phyloP scores from a whole-genome alignment of 2,797 vertebrate genomes.

The Sternarchorhynchus goeldii region DNA sequence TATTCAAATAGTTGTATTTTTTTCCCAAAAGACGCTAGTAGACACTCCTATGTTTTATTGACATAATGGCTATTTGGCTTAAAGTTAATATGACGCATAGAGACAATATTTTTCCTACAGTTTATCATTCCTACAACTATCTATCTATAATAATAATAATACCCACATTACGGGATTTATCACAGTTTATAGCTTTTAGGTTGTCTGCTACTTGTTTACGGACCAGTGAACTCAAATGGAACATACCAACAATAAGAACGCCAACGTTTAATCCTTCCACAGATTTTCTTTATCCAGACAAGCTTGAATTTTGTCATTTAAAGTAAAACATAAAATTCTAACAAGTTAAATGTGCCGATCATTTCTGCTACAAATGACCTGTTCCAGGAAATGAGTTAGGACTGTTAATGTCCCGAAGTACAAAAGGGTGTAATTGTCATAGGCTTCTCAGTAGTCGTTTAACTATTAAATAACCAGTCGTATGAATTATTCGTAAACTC shows the following conservation, averaged over 20 bases:
- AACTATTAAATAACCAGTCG: not conserved
- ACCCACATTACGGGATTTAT: not conserved
- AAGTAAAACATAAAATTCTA: not conserved
- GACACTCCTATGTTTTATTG: not conserved
- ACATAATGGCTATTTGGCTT: not conserved
- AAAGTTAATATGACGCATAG: not conserved
- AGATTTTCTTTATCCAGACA: not conserved
- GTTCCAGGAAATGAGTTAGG: not conserved
- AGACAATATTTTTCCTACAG: slow-evolving; percentile 7
- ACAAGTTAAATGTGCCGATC: slow-evolving; percentile 17
- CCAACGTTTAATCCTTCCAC: not conserved
- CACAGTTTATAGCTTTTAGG: not conserved
- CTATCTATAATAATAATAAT: not conserved
- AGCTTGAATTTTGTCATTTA: not conserved
- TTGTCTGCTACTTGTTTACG: not conserved
- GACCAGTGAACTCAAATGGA: too few species aligned
- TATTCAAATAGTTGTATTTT: not conserved
- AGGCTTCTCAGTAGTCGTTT: too few species aligned
- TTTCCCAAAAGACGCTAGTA: not conserved
- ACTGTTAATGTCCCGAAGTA: not conserved
- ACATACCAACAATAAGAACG: not conserved
- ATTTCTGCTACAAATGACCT: not conserved
- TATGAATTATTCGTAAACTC: not conserved
- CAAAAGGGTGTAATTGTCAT: too few species aligned
- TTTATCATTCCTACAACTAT: not conserved